These are phyloP conservation scores for Genyomyrus donnyi DNA, from an alignment of 2,113 vertebrate species.

Conservation along the genomic window DNA sequence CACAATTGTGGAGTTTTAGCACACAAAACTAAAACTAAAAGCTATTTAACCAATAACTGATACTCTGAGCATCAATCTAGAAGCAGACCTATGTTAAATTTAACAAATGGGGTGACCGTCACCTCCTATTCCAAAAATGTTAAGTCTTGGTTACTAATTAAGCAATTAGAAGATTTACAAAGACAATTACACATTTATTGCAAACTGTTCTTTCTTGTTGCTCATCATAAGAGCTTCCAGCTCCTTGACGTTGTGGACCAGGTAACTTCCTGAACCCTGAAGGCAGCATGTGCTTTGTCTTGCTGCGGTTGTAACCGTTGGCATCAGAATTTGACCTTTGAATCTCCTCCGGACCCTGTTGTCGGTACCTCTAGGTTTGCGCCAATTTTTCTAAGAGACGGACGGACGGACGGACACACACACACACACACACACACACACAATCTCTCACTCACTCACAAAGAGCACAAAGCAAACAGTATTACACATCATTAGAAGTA, in stretches of 20 bases:
- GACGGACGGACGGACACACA: background rate
- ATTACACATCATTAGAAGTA: background rate
- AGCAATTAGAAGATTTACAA: background rate
- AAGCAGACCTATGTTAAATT: background rate
- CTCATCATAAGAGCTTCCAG: constrained; percentile 95
- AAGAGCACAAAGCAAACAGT: background rate
- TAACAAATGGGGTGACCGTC: background rate
- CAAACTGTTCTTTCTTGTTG: constrained; percentile 73
- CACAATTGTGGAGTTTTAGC: background rate
- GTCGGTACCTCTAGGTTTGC: constrained; percentile 92
- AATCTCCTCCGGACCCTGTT: constrained; percentile 91
- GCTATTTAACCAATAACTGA: background rate
- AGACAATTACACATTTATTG: background rate
- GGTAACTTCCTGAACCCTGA: constrained; percentile 86
- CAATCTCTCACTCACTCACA: no score
- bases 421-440: background rate
- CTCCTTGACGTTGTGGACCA: constrained; percentile 92
- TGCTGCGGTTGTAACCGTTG: constrained; percentile 92
- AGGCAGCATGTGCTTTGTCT: constrained; percentile 94
- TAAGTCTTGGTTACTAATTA: background rate
- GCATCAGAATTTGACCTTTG: constrained; percentile 97
- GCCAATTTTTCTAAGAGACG: constrained; percentile 74
- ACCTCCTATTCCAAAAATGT: background rate
- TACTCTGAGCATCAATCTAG: background rate
- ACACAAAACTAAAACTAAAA: background rate